Evolutionary conservation across 2,113 vertebrate genomes (phyloP), one percentile per base, ranked within the genome.

Genomic region (Pholis gunnellus): DNA sequence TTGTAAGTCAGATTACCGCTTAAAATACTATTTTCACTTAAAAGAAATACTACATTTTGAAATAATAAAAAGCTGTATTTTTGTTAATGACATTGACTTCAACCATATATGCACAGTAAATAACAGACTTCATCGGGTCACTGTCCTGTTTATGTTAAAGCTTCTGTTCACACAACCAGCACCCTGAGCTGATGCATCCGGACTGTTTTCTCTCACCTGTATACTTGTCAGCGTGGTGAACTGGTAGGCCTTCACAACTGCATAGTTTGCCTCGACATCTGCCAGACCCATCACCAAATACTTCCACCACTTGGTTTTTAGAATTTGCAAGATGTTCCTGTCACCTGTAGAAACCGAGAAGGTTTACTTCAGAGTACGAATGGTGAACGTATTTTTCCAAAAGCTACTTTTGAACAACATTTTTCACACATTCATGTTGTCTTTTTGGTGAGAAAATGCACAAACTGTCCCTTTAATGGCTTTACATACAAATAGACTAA

Each of bases 181-280:
- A 20, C 6, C 8, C 38, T 15, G 11, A 38, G 31, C 1, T 15
- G 31, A 25, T 9, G 18, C 2, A 40, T 27, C 27, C 9, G 0
- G 25, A 56, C 48, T 25, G 2, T 0, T 46, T 34, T 44, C 27
- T 73, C 91, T 90, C 88, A 99, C 98, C 97, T 99, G 98, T 79
- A 99, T 97, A 29, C 98, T 99, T 9, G 98, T 99, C 66, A 99
- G 94, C 0, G 95, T 98, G 0, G 98, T 99, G 56, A 95, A 99
- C 85, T 98, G 98, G 92, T 99, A 99, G 0, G 98, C 98, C 90
- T 94, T 97, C 83, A 99, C 97, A 3, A 98, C 96, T 10, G 93
- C 50, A 54, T 99, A 99, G 91, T 99, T 99, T 0, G 98, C 98
- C 93, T 99, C 97, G 57, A 99, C 97, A 18, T 99, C 98, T 1